A percentile compares a stretch with the other conserved stretches of the same genome.
phyloP scores from a whole-genome alignment of 2,888 invertebrate species.

The Macaria liturata region DNA sequence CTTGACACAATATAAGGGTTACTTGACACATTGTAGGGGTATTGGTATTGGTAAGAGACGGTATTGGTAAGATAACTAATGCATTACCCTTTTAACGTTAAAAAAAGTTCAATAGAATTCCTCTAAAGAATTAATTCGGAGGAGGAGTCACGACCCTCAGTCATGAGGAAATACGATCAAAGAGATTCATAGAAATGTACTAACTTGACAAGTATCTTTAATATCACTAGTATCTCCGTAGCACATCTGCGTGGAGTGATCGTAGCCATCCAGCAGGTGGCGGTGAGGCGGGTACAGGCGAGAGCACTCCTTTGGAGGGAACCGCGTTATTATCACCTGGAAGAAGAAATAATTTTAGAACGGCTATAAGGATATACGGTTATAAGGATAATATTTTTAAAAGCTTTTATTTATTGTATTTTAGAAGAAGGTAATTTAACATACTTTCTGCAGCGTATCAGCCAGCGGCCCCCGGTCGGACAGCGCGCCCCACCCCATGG shows the following conservation, averaged over 20 bases:
- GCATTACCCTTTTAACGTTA: no score
- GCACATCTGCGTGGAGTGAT: constrained; percentile 42
- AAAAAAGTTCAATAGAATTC: no score
- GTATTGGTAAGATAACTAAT: no score
- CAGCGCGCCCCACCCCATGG: constrained; percentile 8
- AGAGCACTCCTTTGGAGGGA: constrained; percentile 35
- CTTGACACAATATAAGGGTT: no score
- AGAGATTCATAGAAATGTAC: background rate
- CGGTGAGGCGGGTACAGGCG: constrained; percentile 31
- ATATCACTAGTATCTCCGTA: constrained; percentile 40
- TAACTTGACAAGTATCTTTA: constrained; percentile 42
- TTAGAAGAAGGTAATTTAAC: background rate
- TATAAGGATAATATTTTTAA: no score
- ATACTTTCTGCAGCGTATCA: constrained; percentile 8
- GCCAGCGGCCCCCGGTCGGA: background rate
- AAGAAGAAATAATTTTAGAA: background rate
- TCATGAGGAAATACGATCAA: no score
- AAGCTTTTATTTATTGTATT: no score
- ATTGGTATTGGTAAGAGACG: no score
- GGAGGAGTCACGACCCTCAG: no score
- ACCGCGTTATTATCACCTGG: constrained; percentile 2
- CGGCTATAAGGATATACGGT: no score
- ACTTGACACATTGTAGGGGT: no score
- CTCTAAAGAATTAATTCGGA: no score
- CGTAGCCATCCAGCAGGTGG: constrained; percentile 36